Evolutionary conservation across 1,140 invertebrate genomes (phyloP).

Genomic region (Nasonia longicornis): DNA sequence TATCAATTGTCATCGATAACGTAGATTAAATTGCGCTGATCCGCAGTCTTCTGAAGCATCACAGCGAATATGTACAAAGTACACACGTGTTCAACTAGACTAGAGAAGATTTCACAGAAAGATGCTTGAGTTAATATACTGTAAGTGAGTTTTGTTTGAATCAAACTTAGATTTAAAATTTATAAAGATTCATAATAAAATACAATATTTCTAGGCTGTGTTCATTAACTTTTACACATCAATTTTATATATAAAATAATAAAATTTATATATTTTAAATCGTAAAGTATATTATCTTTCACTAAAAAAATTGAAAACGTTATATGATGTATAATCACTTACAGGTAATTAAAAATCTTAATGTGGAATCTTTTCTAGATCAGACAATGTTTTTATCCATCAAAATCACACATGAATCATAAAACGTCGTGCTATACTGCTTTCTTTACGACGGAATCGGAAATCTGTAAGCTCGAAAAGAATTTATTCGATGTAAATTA

Average conservation of each 20-base stretch:
- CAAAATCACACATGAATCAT: neutral
- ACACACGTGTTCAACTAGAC: neutral
- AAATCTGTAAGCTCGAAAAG: conserved; percentile 8
- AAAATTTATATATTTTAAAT: neutral
- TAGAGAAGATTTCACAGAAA: conserved; percentile 21
- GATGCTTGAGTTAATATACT: conserved; percentile 2
- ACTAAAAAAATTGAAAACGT: conserved; percentile 7
- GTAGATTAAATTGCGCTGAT: conserved; percentile 23
- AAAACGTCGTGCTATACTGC: neutral
- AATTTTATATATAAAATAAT: neutral
- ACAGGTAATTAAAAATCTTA: neutral
- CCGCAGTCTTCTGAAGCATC: conserved; percentile 1
- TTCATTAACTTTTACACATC: neutral
- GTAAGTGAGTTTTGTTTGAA: neutral
- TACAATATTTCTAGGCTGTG: neutral
- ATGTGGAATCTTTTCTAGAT: neutral
- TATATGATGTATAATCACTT: neutral
- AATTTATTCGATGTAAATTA: conserved; percentile 48
- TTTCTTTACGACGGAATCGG: neutral
- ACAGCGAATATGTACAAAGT: conserved; percentile 19
- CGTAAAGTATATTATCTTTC: neutral
- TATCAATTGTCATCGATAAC: conserved; percentile 43
- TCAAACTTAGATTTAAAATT: conserved; percentile 21
- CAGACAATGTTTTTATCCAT: neutral
- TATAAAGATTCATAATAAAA: neutral